Evolutionary conservation across 2,797 vertebrate genomes (phyloP).

Genomic region (Numenius phaeopus): DNA sequence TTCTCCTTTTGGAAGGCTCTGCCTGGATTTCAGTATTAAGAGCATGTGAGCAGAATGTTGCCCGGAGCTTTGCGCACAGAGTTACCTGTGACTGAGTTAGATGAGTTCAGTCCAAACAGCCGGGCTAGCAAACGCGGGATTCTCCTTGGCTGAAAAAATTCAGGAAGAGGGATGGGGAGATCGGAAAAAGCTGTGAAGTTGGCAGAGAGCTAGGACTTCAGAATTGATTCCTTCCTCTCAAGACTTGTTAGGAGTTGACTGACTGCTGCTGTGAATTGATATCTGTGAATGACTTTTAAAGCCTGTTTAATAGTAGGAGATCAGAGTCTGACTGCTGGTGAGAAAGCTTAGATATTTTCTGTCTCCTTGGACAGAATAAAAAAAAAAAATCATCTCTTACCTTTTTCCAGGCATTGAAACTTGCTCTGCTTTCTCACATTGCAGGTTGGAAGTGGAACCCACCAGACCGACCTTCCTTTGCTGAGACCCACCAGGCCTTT

Average conservation of each 20-base stretch:
- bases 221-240: neutral
- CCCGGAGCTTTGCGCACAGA: neutral
- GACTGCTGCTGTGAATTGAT: neutral
- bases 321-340: neutral
- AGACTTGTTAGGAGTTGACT: neutral
- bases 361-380: neutral
- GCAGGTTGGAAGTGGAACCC: conserved; percentile 99
- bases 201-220: neutral
- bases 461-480: conserved; percentile 94
- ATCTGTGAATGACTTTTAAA: neutral
- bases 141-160: neutral
- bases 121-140: neutral
- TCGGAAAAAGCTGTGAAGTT: neutral
- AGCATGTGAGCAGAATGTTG: neutral
- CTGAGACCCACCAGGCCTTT: conserved; percentile 98
- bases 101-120: neutral
- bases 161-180: neutral
- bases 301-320: neutral
- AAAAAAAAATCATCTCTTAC: neutral
- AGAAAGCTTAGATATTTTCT: neutral
- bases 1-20: neutral
- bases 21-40: neutral
- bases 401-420: neutral
- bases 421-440: neutral
- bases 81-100: neutral